Conservation (phyloP, 2,888 invertebrate species). For the Esperia sulphurella region DNA sequence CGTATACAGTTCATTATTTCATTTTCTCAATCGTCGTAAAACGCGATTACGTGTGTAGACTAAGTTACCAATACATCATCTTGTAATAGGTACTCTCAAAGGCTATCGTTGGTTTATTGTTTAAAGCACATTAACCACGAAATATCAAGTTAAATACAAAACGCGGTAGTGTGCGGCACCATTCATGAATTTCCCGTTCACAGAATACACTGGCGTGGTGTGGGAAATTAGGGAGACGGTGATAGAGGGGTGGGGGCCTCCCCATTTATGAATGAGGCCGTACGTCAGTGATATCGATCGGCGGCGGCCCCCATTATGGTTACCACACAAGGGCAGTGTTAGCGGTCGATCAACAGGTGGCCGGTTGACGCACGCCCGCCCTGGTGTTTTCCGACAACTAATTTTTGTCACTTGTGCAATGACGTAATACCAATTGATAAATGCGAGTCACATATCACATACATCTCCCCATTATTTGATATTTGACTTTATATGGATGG, state of each 20-base stretch:
- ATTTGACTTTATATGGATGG: neutral
- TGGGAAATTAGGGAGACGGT: conserved; percentile 26
- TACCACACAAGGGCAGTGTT: conserved; percentile 63
- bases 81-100: too few relatives aligned
- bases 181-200: conserved; percentile 62
- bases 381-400: conserved; percentile 33
- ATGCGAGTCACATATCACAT: neutral
- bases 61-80: too few relatives aligned
- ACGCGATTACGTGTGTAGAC: too few relatives aligned
- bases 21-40: too few relatives aligned
- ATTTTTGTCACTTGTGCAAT: conserved; percentile 48
- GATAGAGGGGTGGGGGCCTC: conserved; percentile 40
- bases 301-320: conserved; percentile 49
- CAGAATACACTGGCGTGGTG: conserved; percentile 31
- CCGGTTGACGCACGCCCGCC: conserved; percentile 52
- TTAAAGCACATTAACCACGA: neutral
- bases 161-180: conserved; percentile 41
- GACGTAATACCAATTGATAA: conserved; percentile 40
- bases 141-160: neutral
- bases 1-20: too few relatives aligned
- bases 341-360: conserved; percentile 65
- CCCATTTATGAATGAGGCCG: conserved; percentile 72
- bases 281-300: conserved; percentile 74
- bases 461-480: neutral
- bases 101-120: neutral